Conservation (phyloP, 2,113 vertebrate species). For the Leucopternis melanops region DNA sequence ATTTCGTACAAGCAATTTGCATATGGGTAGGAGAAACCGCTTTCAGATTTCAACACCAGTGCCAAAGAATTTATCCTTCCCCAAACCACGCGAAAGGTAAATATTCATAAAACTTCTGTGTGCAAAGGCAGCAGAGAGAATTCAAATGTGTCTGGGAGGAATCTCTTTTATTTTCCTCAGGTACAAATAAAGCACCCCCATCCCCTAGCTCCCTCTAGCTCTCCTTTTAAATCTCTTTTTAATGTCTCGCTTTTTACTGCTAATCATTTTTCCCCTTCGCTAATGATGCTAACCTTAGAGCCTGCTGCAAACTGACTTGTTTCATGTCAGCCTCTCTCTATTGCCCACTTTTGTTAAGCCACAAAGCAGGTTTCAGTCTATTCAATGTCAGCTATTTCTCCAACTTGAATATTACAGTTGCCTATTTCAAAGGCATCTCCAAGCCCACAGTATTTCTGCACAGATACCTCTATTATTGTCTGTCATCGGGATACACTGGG, state of each 20-base stretch:
- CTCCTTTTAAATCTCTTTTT: conserved; percentile 47
- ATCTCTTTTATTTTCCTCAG: conserved; percentile 46
- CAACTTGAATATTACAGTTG: conserved; percentile 15
- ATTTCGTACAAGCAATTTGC: not conserved
- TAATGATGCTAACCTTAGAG: conserved; percentile 58
- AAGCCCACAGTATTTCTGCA: conserved; percentile 53
- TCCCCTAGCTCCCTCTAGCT: conserved; percentile 10
- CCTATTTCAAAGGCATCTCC: conserved; percentile 63
- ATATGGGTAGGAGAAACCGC: not conserved
- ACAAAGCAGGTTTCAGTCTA: conserved; percentile 50
- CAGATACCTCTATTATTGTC: conserved; percentile 51
- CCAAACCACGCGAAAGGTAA: conserved; percentile 10
- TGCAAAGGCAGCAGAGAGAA: conserved; percentile 29
- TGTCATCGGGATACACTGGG: not conserved
- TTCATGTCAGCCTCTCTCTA: conserved; percentile 27
- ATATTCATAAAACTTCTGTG: conserved; percentile 52
- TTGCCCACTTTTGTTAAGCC: conserved; percentile 66
- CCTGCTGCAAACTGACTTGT: conserved; percentile 56
- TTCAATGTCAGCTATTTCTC: conserved; percentile 43
- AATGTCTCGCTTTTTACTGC: conserved; percentile 60
- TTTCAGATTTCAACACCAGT: not conserved
- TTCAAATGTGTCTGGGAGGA: conserved; percentile 47
- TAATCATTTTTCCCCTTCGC: conserved; percentile 60
- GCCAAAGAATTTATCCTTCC: conserved; percentile 34
- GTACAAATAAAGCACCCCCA: conserved; percentile 52